Evolutionary conservation across 2,888 invertebrate genomes (phyloP).

Genomic region (Thyatira batis): DNA sequence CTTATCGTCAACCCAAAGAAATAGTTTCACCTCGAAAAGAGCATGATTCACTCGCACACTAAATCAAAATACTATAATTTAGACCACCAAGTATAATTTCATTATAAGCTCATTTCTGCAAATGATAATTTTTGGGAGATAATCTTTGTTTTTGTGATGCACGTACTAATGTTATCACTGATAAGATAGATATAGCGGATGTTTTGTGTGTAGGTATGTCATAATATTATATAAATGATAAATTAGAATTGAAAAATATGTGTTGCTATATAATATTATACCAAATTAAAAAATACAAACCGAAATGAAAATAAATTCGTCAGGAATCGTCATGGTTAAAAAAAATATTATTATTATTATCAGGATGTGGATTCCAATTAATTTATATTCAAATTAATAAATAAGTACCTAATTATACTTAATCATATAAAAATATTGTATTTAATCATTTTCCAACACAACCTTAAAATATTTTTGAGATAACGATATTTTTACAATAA

Average conservation of each 20-base stretch:
- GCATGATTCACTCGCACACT: conserved; percentile 34
- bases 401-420: no score
- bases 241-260: not conserved
- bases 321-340: no score
- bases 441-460: no score
- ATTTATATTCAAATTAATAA: no score
- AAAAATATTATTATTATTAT: no score
- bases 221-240: not conserved
- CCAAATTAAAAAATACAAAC: not conserved
- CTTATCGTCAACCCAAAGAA: conserved; percentile 68
- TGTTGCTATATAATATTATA: no score
- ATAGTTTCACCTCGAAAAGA: conserved; percentile 57
- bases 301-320: no score
- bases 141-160: not conserved
- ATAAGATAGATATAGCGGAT: not conserved
- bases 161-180: not conserved
- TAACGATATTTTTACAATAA: no score
- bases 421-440: no score
- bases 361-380: no score
- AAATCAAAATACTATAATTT: not conserved
- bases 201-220: not conserved
- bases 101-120: not conserved
- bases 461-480: no score
- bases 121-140: not conserved
- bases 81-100: not conserved